Evolutionary conservation across 2,888 invertebrate genomes (phyloP), one percentile per base, ranked within the genome.

Genomic region (Apotomis turbidana): DNA sequence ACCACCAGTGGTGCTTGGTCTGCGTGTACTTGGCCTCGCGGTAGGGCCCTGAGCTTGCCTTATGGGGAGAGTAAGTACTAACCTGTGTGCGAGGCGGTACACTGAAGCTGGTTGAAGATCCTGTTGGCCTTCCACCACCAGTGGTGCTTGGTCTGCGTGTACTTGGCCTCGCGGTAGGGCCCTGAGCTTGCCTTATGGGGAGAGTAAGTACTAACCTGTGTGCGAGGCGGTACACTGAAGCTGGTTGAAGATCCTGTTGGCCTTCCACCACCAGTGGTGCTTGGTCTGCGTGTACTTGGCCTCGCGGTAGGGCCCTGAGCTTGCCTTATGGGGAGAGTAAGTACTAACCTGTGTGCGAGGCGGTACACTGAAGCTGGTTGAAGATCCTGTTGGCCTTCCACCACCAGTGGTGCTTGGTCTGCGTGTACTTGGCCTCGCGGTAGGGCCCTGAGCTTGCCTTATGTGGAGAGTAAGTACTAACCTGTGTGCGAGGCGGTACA

Each of bases 221-320:
- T 98, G 98, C 80, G 96, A 96, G 74, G 95, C 94, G 9, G 98
- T 97, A n/a, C 96, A 95, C 80, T 96, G 95, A 55, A 99, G 93
- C 80, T 97, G 97, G 85, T 98, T 97, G 92, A 99, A 99, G 52
- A 99, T 98, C 79, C 97, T 94, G 86, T 97, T 97, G 3, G 99
- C 98, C 88, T 99, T 99, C 99, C 99, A 99, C 98, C 99, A 99
- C 99, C 99, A 99, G 86, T 99, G 99, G 87, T 99, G 99, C 86
- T 99, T 99, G 0, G 99, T 99, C 90, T 99, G 99, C 0, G 99
- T n/a, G n/a, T n/a, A n/a, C n/a, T n/a, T n/a, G n/a, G n/a, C n/a
- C n/a, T n/a, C n/a, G n/a, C n/a, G n/a, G n/a, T n/a, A n/a, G n/a
- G 2, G 27, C 27, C 2, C 27, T 27, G 27, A 27, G 27, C 27